These are phyloP conservation scores for Margaritifera margaritifera DNA, from an alignment of 2,888 invertebrate species.

Conservation along the genomic window DNA sequence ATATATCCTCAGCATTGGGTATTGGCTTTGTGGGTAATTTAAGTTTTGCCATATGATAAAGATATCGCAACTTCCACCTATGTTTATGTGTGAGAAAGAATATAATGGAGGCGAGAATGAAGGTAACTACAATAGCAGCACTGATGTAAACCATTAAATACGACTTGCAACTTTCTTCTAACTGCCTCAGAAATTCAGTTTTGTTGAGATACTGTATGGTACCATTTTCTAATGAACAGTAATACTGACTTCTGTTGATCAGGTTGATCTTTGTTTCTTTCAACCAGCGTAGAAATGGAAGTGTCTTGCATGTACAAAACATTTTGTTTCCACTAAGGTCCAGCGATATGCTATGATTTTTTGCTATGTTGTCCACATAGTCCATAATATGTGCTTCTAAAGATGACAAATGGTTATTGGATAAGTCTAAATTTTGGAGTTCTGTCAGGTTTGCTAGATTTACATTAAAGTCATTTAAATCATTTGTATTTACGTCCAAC, in stretches of 20 bases:
- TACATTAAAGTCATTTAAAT: constrained; percentile 17
- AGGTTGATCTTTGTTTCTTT: constrained; percentile 10
- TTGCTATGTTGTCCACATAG: constrained; percentile 6
- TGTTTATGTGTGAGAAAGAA: constrained; percentile 16
- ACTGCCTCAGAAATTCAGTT: background rate
- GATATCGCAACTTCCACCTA: constrained; percentile 30
- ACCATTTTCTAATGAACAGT: constrained; percentile 22
- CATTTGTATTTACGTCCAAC: constrained; percentile 21
- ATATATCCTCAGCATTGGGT: constrained; percentile 12
- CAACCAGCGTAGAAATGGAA: constrained; percentile 27
- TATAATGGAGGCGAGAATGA: constrained; percentile 13
- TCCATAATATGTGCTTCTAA: constrained; percentile 2
- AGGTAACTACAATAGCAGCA: constrained; percentile 9
- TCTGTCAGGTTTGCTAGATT: constrained; percentile 4
- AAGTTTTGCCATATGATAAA: constrained; percentile 34
- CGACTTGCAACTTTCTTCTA: constrained; percentile 23
- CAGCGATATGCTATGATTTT: constrained; percentile 6
- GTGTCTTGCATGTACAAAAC: constrained; percentile 25
- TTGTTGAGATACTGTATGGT: constrained; percentile 11
- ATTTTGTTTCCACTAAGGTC: constrained; percentile 20
- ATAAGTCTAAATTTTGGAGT: constrained; percentile 18
- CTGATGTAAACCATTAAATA: constrained; percentile 16
- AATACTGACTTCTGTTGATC: constrained; percentile 14
- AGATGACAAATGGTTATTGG: constrained; percentile 19
- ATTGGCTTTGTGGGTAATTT: constrained; percentile 12